Base-by-base conservation (phyloP, 1,140 invertebrate species). In the Calycopis cecrops region DNA sequence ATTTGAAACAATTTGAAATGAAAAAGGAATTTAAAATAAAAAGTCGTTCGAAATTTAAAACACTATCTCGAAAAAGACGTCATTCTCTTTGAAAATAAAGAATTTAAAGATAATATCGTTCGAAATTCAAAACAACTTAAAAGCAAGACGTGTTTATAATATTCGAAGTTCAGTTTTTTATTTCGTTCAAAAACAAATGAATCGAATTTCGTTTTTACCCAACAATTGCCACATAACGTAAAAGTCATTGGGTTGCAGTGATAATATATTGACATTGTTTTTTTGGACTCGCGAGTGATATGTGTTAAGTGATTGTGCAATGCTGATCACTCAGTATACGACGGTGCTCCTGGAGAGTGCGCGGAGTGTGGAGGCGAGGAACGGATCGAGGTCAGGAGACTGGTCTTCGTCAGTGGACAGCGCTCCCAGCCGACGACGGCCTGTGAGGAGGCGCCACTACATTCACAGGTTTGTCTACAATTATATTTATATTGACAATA, bases 311-410 rank as follows among this genome's bases (percentile, higher is more conserved):
- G 16, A 37, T 10, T 47, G 21, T 71, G 60, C 67, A 50, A 88
- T 88, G 87, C 74, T 88, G 59, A 88, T 88, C 58, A 88, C 87
- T 16, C 83, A 87, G 60, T 88, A 87, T 50, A 88, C 85, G 1
- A 75, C 85, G 17, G 82, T 88, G 47, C 62, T 88, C 18, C 38
- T 88, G 69, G 87, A 88, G 59, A 88, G 85, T 64, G 82, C 85
- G n/a, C 79, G 78, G 55, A 85, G 58, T 28, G 63, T 73, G 17
- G 82, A 82, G 52, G 74, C 74, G 7, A 73, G 83, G 64, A 84
- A 79, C 33, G 60, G 48, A 4, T 59, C 63, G 34, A 28, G 21
- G 21, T 28, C 21, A 28, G 69, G 66, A 0, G 66, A 68, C 42
- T 79, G 75, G 76, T 73, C 71, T 1, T 76, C 81, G 3, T 79